A percentile compares a stretch with the other conserved stretches of the same genome.
These are phyloP conservation scores for Pleuronectes platessa DNA, from an alignment of 2,113 vertebrate genomes.

Conservation along the genomic window DNA sequence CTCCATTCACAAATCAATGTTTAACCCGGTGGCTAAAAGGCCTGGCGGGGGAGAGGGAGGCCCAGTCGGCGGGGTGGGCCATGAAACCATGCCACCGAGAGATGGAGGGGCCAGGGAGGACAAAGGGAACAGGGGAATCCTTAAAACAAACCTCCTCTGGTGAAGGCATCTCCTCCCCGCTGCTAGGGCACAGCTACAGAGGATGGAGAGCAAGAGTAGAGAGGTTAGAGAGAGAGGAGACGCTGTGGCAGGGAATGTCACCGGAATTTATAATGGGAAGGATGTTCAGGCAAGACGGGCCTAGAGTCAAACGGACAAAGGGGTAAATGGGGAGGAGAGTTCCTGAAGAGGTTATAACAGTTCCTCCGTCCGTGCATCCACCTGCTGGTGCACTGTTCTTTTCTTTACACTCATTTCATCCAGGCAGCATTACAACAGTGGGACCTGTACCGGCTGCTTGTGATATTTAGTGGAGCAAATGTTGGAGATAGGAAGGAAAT, in stretches of 20 bases:
- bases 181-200: slow-evolving; percentile 52
- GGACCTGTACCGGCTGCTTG: not conserved
- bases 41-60: slow-evolving; percentile 78
- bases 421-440: not conserved
- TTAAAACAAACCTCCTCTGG: slow-evolving; percentile 74
- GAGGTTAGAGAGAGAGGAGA: slow-evolving; percentile 49
- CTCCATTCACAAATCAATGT: slow-evolving; percentile 85
- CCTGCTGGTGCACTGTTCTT: slow-evolving; percentile 7
- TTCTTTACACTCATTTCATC: slow-evolving; percentile 1
- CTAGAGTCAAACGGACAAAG: slow-evolving; percentile 38
- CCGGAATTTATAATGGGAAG: slow-evolving; percentile 53
- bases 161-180: slow-evolving; percentile 72
- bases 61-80: slow-evolving; percentile 68
- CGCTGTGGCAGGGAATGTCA: slow-evolving; percentile 42
- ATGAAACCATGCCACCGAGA: slow-evolving; percentile 68
- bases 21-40: slow-evolving; percentile 83
- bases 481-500: slow-evolving; percentile 14
- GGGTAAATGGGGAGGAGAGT: slow-evolving; percentile 31
- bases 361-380: slow-evolving; percentile 11
- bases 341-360: slow-evolving; percentile 24
- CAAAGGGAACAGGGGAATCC: slow-evolving; percentile 72
- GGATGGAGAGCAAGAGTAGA: slow-evolving; percentile 35
- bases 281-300: slow-evolving; percentile 35
- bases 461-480: slow-evolving; percentile 28
- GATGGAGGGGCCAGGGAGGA: slow-evolving; percentile 59